These are phyloP conservation scores for Anthrax anthrax DNA, from an alignment of 2,888 invertebrate species.

Conservation along the genomic window DNA sequence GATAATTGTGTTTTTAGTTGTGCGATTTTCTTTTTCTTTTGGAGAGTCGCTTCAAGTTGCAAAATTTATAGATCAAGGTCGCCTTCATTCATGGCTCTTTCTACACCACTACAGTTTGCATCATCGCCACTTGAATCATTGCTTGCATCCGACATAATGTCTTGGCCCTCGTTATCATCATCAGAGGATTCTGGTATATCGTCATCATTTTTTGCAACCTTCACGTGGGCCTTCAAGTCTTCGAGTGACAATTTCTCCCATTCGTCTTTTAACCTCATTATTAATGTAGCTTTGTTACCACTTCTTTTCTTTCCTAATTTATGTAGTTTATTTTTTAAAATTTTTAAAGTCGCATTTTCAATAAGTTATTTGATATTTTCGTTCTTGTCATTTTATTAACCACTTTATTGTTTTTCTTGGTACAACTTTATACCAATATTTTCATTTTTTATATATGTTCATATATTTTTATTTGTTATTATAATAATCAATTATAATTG, in stretches of 20 bases:
- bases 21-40: neutral
- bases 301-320: neutral
- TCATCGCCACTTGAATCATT: too few relatives aligned
- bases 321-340: neutral
- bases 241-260: neutral
- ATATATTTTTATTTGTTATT: too few relatives aligned
- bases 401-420: too few relatives aligned
- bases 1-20: neutral
- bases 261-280: neutral
- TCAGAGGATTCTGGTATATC: too few relatives aligned
- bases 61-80: neutral
- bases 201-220: too few relatives aligned
- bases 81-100: neutral
- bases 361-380: neutral
- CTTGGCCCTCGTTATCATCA: too few relatives aligned
- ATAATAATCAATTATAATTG: too few relatives aligned
- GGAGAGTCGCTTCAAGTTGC: neutral
- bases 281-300: neutral
- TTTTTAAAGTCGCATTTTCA: neutral
- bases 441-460: too few relatives aligned
- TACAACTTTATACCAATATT: too few relatives aligned
- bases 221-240: neutral
- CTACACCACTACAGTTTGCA: neutral
- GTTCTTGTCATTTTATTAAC: too few relatives aligned
- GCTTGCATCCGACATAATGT: too few relatives aligned